phyloP scores from a whole-genome alignment of 2,113 vertebrate genomes.

The Bos javanicus region DNA sequence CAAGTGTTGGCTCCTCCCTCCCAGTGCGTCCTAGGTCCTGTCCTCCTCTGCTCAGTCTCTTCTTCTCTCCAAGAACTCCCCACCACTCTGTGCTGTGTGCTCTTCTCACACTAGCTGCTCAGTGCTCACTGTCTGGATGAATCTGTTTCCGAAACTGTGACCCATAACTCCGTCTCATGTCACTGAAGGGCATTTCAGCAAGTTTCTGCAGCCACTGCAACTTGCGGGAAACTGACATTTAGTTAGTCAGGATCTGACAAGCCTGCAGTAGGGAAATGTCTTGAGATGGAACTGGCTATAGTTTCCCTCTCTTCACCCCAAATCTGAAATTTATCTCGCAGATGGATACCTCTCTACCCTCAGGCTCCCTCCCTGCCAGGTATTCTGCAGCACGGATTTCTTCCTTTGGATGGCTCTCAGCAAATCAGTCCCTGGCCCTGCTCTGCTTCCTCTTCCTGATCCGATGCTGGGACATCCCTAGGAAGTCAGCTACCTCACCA shows the following conservation, averaged over 20 bases:
- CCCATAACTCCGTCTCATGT: not conserved
- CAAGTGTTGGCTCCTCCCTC: not conserved
- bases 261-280: not conserved
- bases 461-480: not conserved
- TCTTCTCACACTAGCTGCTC: not conserved
- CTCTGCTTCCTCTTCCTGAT: not conserved
- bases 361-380: not conserved
- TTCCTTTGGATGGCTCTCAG: not conserved
- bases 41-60: not conserved
- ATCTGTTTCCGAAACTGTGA: not conserved
- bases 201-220: not conserved
- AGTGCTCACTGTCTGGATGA: not conserved
- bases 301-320: not conserved
- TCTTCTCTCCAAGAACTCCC: not conserved
- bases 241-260: not conserved
- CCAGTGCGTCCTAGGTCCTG: not conserved
- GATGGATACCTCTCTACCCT: not conserved
- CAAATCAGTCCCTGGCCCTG: not conserved
- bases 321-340: not conserved
- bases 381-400: not conserved
- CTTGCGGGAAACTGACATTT: not conserved
- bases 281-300: not conserved
- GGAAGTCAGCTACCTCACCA: not conserved
- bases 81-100: not conserved
- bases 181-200: not conserved